Evolutionary conservation across 2,888 invertebrate species (phyloP), one percentile per base, ranked within the genome.

Genomic region (Agonopterix arenella): DNA sequence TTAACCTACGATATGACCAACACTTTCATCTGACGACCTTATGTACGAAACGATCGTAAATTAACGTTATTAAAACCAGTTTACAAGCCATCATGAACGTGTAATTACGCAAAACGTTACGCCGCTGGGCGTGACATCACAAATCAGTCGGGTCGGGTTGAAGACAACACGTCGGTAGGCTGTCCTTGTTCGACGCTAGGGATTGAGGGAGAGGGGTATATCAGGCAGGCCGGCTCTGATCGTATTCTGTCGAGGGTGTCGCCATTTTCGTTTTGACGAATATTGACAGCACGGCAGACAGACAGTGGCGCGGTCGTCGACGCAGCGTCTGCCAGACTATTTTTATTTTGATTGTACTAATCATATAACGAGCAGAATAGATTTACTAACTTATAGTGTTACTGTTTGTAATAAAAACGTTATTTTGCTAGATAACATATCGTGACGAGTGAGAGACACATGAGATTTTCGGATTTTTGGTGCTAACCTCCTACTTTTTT

Each of bases 191-290:
- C 55, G 28, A 52, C 59, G 41, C 45, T 52, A n/a, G 44, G 1
- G 61, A 51, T 49, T 50, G 71, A 84, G 41, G 47, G 78, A 63
- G 81, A 82, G 52, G 53, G 65, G 43, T 52, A 60, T 56, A 69
- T 57, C 67, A 60, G 72, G 72, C 84, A 70, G 76, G 79, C 81
- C 72, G 76, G 75, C 76, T 80, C 74, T 84, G 85, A 88, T 84
- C 88, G 86, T 85, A 82, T 84, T 84, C 84, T 76, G 85, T 84
- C 84, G 88, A 86, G 86, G 91, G 92, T 91, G 92, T 92, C 92
- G 92, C 92, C 92, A 92, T 92, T 91, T 92, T 92, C 91, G 76
- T 86, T 90, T 92, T 92, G 92, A 92, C 92, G 92, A 92, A 92
- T 92, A 92, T 92, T 92, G 92, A 92, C 92, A 92, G 91, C 91